Conservation (phyloP, 2,888 invertebrate species). For the Eueremaeus valkanovi region DNA sequence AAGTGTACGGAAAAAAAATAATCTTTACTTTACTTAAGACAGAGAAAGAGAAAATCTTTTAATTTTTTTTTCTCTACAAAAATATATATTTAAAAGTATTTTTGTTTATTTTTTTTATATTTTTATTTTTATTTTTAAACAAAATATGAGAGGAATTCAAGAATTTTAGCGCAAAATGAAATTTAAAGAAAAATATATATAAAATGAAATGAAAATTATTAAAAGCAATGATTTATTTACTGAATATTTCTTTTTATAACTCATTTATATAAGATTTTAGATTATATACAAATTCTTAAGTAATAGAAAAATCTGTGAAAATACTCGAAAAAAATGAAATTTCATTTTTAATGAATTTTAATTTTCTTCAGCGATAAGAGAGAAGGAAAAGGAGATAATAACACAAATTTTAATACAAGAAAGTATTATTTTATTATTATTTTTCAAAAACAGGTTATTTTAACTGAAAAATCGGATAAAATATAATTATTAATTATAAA, state of each 20-base stretch:
- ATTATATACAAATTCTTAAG: not conserved
- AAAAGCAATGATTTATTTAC: conserved; percentile 9
- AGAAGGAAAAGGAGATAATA: no score
- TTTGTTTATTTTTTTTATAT: not conserved
- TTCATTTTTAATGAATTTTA: no score
- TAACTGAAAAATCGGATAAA: no score
- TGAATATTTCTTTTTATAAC: not conserved
- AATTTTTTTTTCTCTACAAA: no score
- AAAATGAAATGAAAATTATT: not conserved
- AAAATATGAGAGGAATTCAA: not conserved
- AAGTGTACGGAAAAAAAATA: not conserved
- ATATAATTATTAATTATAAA: no score
- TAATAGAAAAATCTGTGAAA: not conserved
- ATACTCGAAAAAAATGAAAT: not conserved
- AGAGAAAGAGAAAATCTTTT: not conserved
- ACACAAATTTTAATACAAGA: no score
- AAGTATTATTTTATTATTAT: no score
- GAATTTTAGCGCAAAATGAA: not conserved
- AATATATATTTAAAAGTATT: not conserved
- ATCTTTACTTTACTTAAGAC: not conserved
- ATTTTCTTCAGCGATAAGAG: no score
- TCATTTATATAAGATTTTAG: not conserved
- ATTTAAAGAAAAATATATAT: not conserved
- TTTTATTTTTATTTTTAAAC: not conserved
- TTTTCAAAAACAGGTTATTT: no score